These are phyloP conservation scores for Boloria selene DNA, from an alignment of 2,888 invertebrate species.

Conservation along the genomic window DNA sequence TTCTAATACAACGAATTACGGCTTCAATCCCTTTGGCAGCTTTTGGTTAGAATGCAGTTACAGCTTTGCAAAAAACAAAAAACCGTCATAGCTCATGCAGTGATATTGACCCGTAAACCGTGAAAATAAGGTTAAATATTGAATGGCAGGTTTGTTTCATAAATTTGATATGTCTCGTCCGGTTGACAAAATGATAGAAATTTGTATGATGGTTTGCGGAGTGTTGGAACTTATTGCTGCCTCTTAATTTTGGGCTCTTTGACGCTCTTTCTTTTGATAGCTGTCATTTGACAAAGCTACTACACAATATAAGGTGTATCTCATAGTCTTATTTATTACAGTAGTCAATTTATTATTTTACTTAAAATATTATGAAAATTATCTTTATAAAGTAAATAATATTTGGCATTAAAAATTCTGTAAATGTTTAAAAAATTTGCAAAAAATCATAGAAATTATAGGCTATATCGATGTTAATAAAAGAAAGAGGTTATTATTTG, in stretches of 20 bases:
- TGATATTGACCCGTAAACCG: constrained; percentile 19
- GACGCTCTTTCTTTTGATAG: constrained; percentile 15
- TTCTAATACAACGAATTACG: constrained; percentile 15
- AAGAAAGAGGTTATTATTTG: too few relatives aligned
- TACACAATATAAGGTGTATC: constrained; percentile 11
- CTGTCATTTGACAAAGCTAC: constrained; percentile 11
- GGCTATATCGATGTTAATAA: too few relatives aligned
- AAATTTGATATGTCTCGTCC: constrained; percentile 33
- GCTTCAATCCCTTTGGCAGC: constrained; percentile 23
- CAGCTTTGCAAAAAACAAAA: constrained; percentile 36
- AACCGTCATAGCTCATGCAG: constrained; percentile 15
- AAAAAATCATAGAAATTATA: too few relatives aligned
- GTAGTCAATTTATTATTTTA: too few relatives aligned
- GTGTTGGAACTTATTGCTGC: constrained; percentile 48
- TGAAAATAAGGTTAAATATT: constrained; percentile 35
- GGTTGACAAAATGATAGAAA: constrained; percentile 49
- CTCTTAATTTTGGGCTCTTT: constrained; percentile 22
- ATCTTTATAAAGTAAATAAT: too few relatives aligned
- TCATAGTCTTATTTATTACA: neutral
- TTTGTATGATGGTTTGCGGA: constrained; percentile 54
- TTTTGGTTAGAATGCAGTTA: constrained; percentile 1
- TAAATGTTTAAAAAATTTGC: too few relatives aligned
- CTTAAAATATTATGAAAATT: too few relatives aligned
- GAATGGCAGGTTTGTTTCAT: constrained; percentile 23
- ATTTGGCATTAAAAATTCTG: too few relatives aligned